Conservation (phyloP, 2,113 vertebrate genomes). For the Phaethon lepturus region DNA sequence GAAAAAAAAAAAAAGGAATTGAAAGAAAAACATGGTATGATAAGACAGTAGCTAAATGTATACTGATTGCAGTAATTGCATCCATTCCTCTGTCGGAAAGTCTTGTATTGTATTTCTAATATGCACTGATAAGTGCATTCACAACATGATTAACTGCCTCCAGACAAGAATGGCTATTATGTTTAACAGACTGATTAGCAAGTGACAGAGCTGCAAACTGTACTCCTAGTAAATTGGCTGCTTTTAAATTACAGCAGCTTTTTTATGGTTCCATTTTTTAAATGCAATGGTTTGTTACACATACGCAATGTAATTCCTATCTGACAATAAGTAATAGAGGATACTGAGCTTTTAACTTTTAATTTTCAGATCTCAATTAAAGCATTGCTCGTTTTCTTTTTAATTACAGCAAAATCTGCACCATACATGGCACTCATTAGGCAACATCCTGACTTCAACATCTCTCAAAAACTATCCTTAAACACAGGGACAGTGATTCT, state of each 20-base stretch:
- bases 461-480: background rate
- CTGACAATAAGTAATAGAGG: constrained; percentile 52
- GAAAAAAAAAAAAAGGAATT: background rate
- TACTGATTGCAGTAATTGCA: constrained; percentile 74
- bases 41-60: constrained; percentile 64
- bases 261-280: constrained; percentile 62
- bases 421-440: background rate
- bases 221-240: constrained; percentile 61
- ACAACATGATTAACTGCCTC: constrained; percentile 77
- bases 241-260: constrained; percentile 70
- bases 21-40: constrained; percentile 1
- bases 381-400: constrained; percentile 58
- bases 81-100: constrained; percentile 59
- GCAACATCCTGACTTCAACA: background rate
- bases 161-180: constrained; percentile 76
- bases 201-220: constrained; percentile 57
- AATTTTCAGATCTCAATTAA: constrained; percentile 63
- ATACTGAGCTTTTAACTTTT: constrained; percentile 50
- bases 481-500: background rate
- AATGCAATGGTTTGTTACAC: constrained; percentile 66
- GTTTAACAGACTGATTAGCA: constrained; percentile 77
- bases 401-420: constrained; percentile 56
- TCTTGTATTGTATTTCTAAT: constrained; percentile 71
- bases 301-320: constrained; percentile 23
- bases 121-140: constrained; percentile 73